Evolutionary conservation across 2,888 invertebrate species (phyloP), one percentile per base, ranked within the genome.

Genomic region (Athrips mouffetella): DNA sequence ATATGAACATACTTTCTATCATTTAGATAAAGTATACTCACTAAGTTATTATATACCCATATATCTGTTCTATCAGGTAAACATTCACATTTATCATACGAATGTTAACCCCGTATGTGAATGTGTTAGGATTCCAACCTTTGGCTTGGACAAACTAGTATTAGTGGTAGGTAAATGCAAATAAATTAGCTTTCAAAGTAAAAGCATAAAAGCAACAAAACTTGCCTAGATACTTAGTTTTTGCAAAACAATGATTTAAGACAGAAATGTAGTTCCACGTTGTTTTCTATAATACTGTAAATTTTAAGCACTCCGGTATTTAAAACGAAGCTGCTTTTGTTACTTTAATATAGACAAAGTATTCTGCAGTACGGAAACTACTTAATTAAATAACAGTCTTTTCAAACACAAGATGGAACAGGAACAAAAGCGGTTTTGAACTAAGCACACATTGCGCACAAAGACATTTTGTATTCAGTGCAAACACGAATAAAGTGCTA

Each of bases 381-480:
- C 33, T 37, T 37, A 37, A 37, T 37, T 37, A 37, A 37, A 37
- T 37, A 37, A 21, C 20, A 37, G 21, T 18, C 37, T 5, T 20
- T 37, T 21, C 37, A 37, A 27, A 27, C 7, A 27, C 37, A 37
- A 37, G 37, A 18, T 2, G 18, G 21, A 37, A 37, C 37, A 21
- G 37, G 37, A 37, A 37, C 37, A 37, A 37, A 37, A 37, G 37
- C 37, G 37, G 18, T 21, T 40, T 23, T 15, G 23, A 40, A 40
- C 40, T 25, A 42, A 42, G 25, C 42, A 42, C 42, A 31, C 31
- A 45, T 31, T 15, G 25, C 23, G 33, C 31, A 13, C 30, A 31
- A 31, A 45, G 45, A 35, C 25, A 45, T 45, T 45, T 45, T 39
- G 49, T 45, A 49, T 49, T 49, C 49, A 49, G 39, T 13, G 21